Conservation (phyloP, 2,888 invertebrate species). For the Euproctis similis region DNA sequence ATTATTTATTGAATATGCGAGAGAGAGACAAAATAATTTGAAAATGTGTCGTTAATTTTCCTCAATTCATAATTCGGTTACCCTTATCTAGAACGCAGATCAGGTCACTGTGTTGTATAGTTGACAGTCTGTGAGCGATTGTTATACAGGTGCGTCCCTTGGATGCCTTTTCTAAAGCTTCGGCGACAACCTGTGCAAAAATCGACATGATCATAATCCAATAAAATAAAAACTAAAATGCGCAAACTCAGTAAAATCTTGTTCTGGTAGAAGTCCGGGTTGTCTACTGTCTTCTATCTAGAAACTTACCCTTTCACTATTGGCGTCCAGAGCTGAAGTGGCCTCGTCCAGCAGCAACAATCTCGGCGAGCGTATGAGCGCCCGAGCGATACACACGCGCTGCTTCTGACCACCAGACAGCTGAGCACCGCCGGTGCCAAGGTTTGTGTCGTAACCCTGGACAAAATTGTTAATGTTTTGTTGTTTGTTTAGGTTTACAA, state of each 20-base stretch:
- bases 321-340: conserved; percentile 80
- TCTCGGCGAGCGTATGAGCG: conserved; percentile 79
- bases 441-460: conserved; percentile 81
- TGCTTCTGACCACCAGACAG: conserved; percentile 84
- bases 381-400: conserved; percentile 83
- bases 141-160: conserved; percentile 89
- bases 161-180: conserved; percentile 87
- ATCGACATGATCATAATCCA: too few species aligned
- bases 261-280: too few species aligned
- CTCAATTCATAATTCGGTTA: too few species aligned
- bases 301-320: conserved; percentile 77
- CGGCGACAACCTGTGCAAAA: conserved; percentile 80
- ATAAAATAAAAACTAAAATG: too few species aligned
- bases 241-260: too few species aligned
- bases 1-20: too few species aligned
- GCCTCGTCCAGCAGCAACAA: conserved; percentile 82
- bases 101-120: conserved; percentile 87
- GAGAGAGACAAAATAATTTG: too few species aligned
- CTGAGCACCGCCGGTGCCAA: conserved; percentile 81
- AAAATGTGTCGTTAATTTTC: too few species aligned
- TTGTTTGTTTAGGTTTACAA: too few species aligned
- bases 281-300: background rate
- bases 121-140: conserved; percentile 90
- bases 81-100: conserved; percentile 91
- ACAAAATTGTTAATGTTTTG: too few species aligned